Base-by-base conservation (phyloP, 1,140 invertebrate genomes). In the Drosophila nikananu region DNA sequence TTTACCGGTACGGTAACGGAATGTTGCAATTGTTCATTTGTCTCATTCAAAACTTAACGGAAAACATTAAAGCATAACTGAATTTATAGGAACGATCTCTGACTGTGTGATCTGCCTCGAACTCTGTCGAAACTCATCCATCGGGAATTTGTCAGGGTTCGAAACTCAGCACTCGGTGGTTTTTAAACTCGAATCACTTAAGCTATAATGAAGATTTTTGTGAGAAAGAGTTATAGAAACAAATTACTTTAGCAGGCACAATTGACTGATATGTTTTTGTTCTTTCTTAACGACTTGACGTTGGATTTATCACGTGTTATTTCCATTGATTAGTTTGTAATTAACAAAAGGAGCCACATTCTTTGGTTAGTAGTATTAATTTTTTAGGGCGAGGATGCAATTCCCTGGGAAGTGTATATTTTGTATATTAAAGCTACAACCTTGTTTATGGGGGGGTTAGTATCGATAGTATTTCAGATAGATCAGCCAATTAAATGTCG, bases 171-270 rank as follows among this genome's bases (percentile, higher is more conserved):
- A 90, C 77, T 90, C 86, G 76, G 86, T 90, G 72, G 86, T 90
- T 61, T 91, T 90, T 82, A 90, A 90, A 90, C 86, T 90, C 79
- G 86, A 90, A 90, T 90, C 86, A 91, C 86, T 90, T 90, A 90
- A 54, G 86, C 86, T 90, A 90, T 90, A 90, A 90, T 86, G 78
- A 81, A 87, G 59, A 84, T 84, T 73, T 79, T 78, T 72, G 73
- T 87, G 72, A 73, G 73, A 89, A 83, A 90, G 68, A 87, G 86
- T 78, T 84, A 76, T 82, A 80, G 82, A 77, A 71, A 80, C 76
- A 65, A 90, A 90, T 90, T 90, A 90, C 86, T 90, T 81, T 66
- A 49, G 58, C 58, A 72, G 70, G 76, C 64, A 82, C 37, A 76
- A 39, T 77, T 58, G 25, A 55, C 70, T 51, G 30, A 37, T 39